Evolutionary conservation across 2,113 vertebrate genomes (phyloP), one percentile per base, ranked within the genome.

Genomic region (Passer domesticus): DNA sequence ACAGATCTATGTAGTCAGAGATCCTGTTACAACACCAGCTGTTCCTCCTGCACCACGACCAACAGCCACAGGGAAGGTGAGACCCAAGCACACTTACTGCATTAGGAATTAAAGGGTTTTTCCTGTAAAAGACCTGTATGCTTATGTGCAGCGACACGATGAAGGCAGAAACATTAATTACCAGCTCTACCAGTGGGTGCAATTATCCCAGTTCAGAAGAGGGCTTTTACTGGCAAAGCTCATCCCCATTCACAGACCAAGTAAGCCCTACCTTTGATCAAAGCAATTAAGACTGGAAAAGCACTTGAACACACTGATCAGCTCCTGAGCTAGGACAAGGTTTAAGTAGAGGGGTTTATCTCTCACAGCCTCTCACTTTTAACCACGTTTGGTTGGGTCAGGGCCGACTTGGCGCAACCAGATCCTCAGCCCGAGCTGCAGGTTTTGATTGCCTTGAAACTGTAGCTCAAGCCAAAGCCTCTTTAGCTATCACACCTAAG

Each of bases 361-460:
- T 93, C 88, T 89, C 75, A 70, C 46, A 73, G 30, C 78, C 58
- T 83, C 87, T 93, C 68, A 87, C 90, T 95, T 94, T 69, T 88
- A 92, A 92, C 84, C 60, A 78, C 1, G 0, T 82, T 87, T 55
- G 59, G 72, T 35, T 92, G 90, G 85, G 72, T 30, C 50, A 86
- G 83, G 21, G 67, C 88, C 90, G 95, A 62, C 46, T 25, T 27
- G 62, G 20, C 15, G 31, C 93, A 93, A 95, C 75, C 53, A 86
- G 88, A 94, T 94, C 37, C 67, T 79, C 59, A 77, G 63, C 37
- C 59, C 7, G 2, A 73, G 50, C 75, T 94, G 24, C 46, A 62
- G 63, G 47, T 53, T 90, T 73, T 85, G 82, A 87, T 46, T 85
- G 85, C 75, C 86, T 43, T 49, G 59, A 64, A 85, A 82, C 7